Evolutionary conservation across 2,113 vertebrate genomes (phyloP).

Genomic region (Dunckerocampus dactyliophorus): DNA sequence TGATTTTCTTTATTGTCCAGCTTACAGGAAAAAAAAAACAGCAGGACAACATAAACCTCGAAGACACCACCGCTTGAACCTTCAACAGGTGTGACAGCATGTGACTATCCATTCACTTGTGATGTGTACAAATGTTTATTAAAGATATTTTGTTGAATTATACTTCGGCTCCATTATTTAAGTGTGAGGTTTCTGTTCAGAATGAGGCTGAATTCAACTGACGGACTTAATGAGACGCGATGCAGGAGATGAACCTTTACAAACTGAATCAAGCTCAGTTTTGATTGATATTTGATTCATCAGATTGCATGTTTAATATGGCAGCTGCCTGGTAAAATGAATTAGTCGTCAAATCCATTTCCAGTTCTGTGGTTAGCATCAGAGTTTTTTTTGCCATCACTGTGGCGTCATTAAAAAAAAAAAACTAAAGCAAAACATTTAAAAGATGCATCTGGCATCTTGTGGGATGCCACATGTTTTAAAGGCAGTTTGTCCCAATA

Average conservation of each 20-base stretch:
- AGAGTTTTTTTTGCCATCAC: too few relatives aligned
- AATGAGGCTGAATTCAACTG: neutral
- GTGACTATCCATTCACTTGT: slow-evolving; percentile 70
- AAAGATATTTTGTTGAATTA: slow-evolving; percentile 76
- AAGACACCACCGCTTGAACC: slow-evolving; percentile 51
- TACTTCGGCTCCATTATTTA: slow-evolving; percentile 1
- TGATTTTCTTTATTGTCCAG: neutral
- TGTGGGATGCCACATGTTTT: too few relatives aligned
- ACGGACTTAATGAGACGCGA: neutral
- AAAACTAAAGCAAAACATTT: too few relatives aligned
- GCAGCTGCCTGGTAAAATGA: too few relatives aligned
- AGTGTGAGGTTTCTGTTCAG: neutral
- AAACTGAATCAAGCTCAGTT: too few relatives aligned
- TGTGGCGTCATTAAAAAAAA: too few relatives aligned
- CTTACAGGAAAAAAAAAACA: neutral
- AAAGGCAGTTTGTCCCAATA: too few relatives aligned
- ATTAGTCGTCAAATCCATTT: too few relatives aligned
- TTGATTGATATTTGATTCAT: neutral
- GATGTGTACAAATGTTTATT: slow-evolving; percentile 74
- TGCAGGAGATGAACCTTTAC: neutral
- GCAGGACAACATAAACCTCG: slow-evolving; percentile 9
- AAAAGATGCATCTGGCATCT: too few relatives aligned
- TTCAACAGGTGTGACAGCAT: slow-evolving; percentile 66
- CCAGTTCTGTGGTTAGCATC: too few relatives aligned
- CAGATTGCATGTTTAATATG: too few relatives aligned